phyloP scores from a whole-genome alignment of 2,113 vertebrate genomes.

The Pollimyrus isidori region DNA sequence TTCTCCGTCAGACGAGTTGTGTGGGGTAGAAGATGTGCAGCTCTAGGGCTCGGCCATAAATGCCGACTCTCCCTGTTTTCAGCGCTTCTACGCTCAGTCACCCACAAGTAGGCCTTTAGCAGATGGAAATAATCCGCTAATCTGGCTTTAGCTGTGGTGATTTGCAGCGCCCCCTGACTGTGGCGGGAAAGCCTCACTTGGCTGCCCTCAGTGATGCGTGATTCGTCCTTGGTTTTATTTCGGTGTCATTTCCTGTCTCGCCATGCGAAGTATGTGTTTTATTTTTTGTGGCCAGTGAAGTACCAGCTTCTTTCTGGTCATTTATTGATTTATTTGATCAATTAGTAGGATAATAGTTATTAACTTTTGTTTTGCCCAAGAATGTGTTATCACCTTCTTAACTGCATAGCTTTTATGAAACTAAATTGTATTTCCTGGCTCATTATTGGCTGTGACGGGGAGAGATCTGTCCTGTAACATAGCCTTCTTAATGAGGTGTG shows the following conservation, averaged over 20 bases:
- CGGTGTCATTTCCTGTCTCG: background rate
- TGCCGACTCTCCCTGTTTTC: background rate
- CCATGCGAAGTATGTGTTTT: background rate
- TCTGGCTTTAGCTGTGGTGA: background rate
- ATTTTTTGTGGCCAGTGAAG: background rate
- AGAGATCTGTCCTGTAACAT: background rate
- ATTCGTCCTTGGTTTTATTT: background rate
- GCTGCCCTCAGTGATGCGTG: background rate
- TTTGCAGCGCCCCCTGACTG: background rate
- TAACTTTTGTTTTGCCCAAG: background rate
- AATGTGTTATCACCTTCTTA: background rate
- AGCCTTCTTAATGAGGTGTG: background rate
- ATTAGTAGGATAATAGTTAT: background rate
- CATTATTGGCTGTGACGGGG: background rate
- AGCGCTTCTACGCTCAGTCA: background rate
- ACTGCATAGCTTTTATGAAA: background rate
- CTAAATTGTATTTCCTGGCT: background rate
- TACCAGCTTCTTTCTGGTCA: background rate
- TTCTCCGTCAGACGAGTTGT: background rate
- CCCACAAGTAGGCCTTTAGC: background rate
- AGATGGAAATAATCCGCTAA: background rate
- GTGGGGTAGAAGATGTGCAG: background rate
- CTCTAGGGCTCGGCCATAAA: background rate
- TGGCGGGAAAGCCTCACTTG: background rate
- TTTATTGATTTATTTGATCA: background rate